A percentile compares a stretch with the other conserved stretches of the same genome.
Evolutionary conservation across 2,113 vertebrate genomes (phyloP).

Genomic region (Elephas maximus): DNA sequence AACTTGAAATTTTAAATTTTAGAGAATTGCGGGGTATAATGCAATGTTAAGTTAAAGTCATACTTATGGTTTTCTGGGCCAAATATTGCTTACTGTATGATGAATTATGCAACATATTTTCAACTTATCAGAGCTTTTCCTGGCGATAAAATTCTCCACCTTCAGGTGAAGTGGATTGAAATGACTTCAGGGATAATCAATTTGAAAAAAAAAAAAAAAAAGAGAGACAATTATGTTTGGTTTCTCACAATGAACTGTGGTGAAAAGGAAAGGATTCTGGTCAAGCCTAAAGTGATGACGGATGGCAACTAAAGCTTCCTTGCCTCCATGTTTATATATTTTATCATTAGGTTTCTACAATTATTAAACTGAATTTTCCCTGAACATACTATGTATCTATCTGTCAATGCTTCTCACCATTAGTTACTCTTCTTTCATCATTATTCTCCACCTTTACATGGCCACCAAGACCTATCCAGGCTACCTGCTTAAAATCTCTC

Average conservation of each 20-base stretch:
- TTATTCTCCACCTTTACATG: background rate
- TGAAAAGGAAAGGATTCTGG: background rate
- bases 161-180: background rate
- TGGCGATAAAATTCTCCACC: slow-evolving; percentile 61
- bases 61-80: slow-evolving; percentile 46
- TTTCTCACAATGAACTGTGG: background rate
- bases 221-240: background rate
- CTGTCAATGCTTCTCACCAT: background rate
- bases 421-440: background rate
- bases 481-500: background rate
- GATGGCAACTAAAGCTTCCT: too few species aligned
- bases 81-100: slow-evolving; percentile 70
- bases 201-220: background rate
- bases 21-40: slow-evolving; percentile 73
- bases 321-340: background rate
- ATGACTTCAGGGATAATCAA: slow-evolving; percentile 30
- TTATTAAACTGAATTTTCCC: background rate
- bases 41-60: slow-evolving; percentile 69
- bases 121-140: slow-evolving; percentile 73
- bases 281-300: background rate
- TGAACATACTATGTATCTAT: too few species aligned
- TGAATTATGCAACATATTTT: slow-evolving; percentile 81
- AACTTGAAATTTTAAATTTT: slow-evolving; percentile 77
- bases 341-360: too few species aligned
- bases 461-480: accelerated